Percentiles rank a stretch among this genome's conserved stretches.
phyloP scores from a whole-genome alignment of 2,888 invertebrate genomes.

The Epirrhoe tristata region DNA sequence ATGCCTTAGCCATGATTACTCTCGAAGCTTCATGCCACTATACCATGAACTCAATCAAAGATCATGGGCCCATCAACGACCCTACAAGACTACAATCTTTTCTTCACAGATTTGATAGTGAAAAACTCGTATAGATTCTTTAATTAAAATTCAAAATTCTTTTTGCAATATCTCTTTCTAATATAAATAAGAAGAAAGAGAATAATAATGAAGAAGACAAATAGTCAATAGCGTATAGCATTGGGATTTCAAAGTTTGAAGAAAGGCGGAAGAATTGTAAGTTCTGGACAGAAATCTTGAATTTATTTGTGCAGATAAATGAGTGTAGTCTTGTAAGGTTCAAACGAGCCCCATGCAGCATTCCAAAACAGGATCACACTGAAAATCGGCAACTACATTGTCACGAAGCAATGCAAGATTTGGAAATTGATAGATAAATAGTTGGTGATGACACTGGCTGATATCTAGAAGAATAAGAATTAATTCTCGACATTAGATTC shows the following conservation, averaged over 20 bases:
- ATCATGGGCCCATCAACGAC: slow-evolving; percentile 26
- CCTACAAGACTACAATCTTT: slow-evolving; percentile 27
- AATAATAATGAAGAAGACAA: not conserved
- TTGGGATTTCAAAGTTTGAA: not conserved
- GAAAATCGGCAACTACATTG: slow-evolving; percentile 83
- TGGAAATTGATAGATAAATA: slow-evolving; percentile 42
- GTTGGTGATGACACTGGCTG: slow-evolving; percentile 51
- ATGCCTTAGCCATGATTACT: slow-evolving; percentile 84
- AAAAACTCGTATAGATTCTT: not conserved
- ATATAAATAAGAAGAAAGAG: not conserved
- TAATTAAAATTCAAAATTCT: not conserved
- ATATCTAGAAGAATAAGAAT: not conserved
- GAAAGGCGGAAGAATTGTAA: not conserved
- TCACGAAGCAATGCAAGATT: slow-evolving; percentile 82
- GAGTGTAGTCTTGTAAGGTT: slow-evolving; percentile 20
- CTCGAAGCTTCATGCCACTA: slow-evolving; percentile 78
- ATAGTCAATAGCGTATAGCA: not conserved
- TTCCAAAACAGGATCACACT: slow-evolving; percentile 73
- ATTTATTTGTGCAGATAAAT: slow-evolving; percentile 15
- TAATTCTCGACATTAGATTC: not conserved
- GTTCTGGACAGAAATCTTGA: not conserved
- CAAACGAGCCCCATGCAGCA: slow-evolving; percentile 72
- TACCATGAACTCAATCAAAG: slow-evolving; percentile 46
- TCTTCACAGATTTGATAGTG: slow-evolving; percentile 7
- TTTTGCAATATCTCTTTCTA: not conserved